Evolutionary conservation across 30 jellyfish, hydroid and myxozoan genomes (phyloP).

Genomic region (Cassiopea andromeda): DNA sequence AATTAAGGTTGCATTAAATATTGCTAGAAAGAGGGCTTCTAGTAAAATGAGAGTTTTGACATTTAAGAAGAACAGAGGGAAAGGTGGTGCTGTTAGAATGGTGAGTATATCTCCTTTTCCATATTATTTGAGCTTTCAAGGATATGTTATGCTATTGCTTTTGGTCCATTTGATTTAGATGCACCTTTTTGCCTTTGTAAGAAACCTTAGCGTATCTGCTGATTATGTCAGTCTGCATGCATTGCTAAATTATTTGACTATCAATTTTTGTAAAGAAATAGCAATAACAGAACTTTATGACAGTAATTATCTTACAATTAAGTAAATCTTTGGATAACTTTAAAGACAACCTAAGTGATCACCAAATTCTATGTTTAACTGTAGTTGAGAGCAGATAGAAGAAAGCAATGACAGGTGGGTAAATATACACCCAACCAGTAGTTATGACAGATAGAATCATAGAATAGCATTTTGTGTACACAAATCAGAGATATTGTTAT

Average conservation of each 20-base stretch:
- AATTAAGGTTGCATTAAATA: constrained; percentile 77
- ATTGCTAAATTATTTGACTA: too few species aligned
- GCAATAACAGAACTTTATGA: too few species aligned
- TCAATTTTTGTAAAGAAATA: too few species aligned
- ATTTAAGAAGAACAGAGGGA: constrained; percentile 88
- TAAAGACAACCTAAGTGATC: not conserved
- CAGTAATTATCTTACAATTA: not conserved
- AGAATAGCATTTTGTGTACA: not conserved
- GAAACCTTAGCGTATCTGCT: too few species aligned
- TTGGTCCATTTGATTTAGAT: not conserved
- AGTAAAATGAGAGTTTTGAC: constrained; percentile 87
- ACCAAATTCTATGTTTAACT: not conserved
- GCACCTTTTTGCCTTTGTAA: too few species aligned
- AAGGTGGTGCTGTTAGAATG: constrained; percentile 99
- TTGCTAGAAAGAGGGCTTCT: constrained; percentile 57
- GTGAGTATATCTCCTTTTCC: constrained; percentile 30
- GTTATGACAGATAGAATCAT: not conserved
- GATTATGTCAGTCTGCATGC: too few species aligned
- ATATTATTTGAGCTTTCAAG: not conserved
- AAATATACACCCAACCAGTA: not conserved
- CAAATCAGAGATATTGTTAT: not conserved
- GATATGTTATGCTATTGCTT: not conserved
- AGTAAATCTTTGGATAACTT: not conserved
- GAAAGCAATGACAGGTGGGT: not conserved
- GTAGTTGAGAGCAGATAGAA: not conserved